These are phyloP conservation scores for Virgularia gustaviana DNA, from an alignment of 92 coral and sea anemone genomes.

Conservation along the genomic window DNA sequence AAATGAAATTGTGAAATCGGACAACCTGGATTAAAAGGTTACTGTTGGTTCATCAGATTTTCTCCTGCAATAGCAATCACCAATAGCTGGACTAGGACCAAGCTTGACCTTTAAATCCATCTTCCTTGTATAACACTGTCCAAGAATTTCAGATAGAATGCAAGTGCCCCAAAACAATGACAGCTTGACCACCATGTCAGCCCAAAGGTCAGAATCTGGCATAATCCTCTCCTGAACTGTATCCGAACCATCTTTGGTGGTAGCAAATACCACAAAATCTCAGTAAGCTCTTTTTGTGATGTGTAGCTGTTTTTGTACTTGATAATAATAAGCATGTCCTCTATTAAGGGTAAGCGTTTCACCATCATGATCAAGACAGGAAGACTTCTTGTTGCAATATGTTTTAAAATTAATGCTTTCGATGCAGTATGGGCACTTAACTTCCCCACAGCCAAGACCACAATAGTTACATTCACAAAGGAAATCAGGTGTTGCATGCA, in stretches of 20 bases:
- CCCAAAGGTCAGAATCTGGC: constrained; percentile 51
- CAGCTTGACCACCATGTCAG: constrained; percentile 37
- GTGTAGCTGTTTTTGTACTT: constrained; percentile 54
- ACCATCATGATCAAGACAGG: constrained; percentile 48
- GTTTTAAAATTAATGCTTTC: constrained; percentile 59
- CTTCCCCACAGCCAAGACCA: constrained; percentile 69
- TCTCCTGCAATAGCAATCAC: too few relatives aligned
- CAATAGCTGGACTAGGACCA: too few relatives aligned
- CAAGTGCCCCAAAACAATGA: constrained; percentile 52
- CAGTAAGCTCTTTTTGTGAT: constrained; percentile 38
- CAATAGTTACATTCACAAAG: constrained; percentile 60
- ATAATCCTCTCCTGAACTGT: constrained; percentile 5
- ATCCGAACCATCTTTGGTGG: not conserved
- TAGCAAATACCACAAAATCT: constrained; percentile 35
- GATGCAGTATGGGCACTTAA: constrained; percentile 57
- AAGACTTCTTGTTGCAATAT: constrained; percentile 46
- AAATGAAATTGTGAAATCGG: too few relatives aligned
- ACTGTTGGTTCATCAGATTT: too few relatives aligned
- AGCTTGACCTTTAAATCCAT: too few relatives aligned
- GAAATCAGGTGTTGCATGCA: constrained; percentile 75
- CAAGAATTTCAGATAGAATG: constrained; percentile 44
- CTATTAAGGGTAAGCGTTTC: constrained; percentile 42
- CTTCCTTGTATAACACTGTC: constrained; percentile 52
- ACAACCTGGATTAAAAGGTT: too few relatives aligned
- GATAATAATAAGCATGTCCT: constrained; percentile 50